These are phyloP conservation scores for Nothoprocta perdicaria DNA, from an alignment of 2,113 vertebrate species.

Conservation along the genomic window DNA sequence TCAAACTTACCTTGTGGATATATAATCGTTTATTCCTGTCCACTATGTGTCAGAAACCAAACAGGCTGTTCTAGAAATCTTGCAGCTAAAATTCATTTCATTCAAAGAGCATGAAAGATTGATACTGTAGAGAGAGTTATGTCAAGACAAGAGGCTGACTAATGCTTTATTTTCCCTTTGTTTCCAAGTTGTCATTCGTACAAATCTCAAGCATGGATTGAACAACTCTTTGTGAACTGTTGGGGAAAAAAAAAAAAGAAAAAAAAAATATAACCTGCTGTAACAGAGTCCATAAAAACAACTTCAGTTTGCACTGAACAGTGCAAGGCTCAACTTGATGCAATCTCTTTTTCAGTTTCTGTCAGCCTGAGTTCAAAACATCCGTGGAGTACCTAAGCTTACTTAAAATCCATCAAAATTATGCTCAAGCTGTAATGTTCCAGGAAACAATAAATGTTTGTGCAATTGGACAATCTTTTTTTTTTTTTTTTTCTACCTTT, in stretches of 20 bases:
- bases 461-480: neutral
- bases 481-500: too few species aligned
- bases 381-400: neutral
- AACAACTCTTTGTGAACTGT: slow-evolving; percentile 51
- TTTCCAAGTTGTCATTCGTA: slow-evolving; percentile 56
- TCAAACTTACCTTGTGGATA: neutral
- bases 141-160: slow-evolving; percentile 33
- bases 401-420: neutral
- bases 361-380: neutral
- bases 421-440: neutral
- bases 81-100: neutral
- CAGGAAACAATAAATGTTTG: neutral
- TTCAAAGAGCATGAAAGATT: slow-evolving; percentile 38
- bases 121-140: slow-evolving; percentile 26
- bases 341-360: neutral
- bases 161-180: slow-evolving; percentile 57
- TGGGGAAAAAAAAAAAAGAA: neutral
- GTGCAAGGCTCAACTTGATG: neutral
- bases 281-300: neutral
- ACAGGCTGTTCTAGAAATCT: neutral
- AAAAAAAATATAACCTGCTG: neutral
- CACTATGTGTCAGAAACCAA: neutral
- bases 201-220: slow-evolving; percentile 37
- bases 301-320: neutral
- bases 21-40: neutral